Evolutionary conservation across 1,140 invertebrate species (phyloP).

Genomic region (Drosophila oshimai): DNA sequence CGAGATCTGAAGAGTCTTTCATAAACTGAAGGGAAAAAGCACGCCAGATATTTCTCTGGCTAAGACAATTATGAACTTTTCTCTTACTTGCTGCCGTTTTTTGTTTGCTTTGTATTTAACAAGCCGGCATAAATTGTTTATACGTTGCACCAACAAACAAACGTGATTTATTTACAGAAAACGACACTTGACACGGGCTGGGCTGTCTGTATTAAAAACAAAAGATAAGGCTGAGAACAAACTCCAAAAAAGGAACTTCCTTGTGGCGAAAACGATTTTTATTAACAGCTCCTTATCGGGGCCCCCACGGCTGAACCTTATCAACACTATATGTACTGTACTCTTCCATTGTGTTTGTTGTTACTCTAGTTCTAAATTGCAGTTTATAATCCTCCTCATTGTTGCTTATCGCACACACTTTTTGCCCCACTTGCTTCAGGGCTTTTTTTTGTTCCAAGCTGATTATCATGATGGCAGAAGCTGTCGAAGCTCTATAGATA

Average conservation of each 20-base stretch:
- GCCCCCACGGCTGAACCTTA: slow-evolving; percentile 2
- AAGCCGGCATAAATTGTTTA: slow-evolving; percentile 31
- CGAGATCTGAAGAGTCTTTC: not conserved
- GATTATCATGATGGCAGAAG: slow-evolving; percentile 19
- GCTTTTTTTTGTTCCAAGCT: not conserved
- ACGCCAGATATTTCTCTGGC: not conserved
- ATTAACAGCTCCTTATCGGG: not conserved
- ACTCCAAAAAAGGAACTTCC: slow-evolving; percentile 6
- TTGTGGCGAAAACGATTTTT: not conserved
- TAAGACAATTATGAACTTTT: not conserved
- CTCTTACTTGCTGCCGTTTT: not conserved
- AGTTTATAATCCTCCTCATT: slow-evolving; percentile 46
- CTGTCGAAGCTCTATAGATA: slow-evolving; percentile 38
- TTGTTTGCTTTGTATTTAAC: slow-evolving; percentile 7
- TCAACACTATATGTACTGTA: slow-evolving; percentile 11
- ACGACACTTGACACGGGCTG: slow-evolving; percentile 17
- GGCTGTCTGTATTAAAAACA: slow-evolving; percentile 1
- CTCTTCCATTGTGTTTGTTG: slow-evolving; percentile 4
- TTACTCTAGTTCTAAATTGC: slow-evolving; percentile 56
- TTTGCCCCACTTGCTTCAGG: slow-evolving; percentile 32
- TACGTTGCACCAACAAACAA: slow-evolving; percentile 15
- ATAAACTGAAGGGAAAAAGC: slow-evolving; percentile 5
- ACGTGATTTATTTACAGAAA: slow-evolving; percentile 12
- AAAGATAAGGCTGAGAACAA: not conserved
- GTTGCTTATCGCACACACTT: slow-evolving; percentile 27